Conservation (phyloP, 2,888 invertebrate species). For the Margaritifera margaritifera region DNA sequence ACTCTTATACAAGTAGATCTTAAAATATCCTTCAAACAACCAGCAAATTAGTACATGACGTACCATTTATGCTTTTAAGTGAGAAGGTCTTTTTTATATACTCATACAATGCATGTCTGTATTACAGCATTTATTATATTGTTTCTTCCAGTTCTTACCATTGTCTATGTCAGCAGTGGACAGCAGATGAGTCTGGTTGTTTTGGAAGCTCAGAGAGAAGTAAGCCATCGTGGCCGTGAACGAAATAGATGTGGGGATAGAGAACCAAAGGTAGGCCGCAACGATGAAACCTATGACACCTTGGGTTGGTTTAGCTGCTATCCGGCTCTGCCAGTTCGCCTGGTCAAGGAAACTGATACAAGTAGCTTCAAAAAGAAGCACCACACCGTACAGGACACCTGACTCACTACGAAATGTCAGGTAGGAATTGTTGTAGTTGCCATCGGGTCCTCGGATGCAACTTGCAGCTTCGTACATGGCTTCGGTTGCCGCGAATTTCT, state of each 20-base stretch:
- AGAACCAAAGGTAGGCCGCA: conserved; percentile 65
- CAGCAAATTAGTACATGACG: too few relatives aligned
- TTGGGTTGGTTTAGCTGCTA: conserved; percentile 64
- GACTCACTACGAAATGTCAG: conserved; percentile 55
- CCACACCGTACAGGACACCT: conserved; percentile 53
- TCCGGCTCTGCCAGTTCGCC: conserved; percentile 69
- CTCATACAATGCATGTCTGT: background rate
- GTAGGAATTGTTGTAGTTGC: conserved; percentile 51
- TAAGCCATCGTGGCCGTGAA: conserved; percentile 53
- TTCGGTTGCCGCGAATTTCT: conserved; percentile 28
- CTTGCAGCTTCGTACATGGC: conserved; percentile 46
- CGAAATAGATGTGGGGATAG: conserved; percentile 61
- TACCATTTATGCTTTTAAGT: too few relatives aligned
- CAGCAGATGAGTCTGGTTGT: conserved; percentile 35
- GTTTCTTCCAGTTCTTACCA: conserved; percentile 17
- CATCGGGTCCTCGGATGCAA: conserved; percentile 51
- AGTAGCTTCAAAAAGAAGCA: conserved; percentile 44
- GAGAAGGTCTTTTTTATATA: too few relatives aligned
- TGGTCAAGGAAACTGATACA: conserved; percentile 57
- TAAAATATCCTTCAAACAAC: too few relatives aligned
- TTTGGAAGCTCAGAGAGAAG: conserved; percentile 41
- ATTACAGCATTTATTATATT: background rate
- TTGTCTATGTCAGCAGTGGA: conserved; percentile 33
- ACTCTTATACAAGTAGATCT: too few relatives aligned
- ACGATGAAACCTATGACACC: conserved; percentile 66